Evolutionary conservation across 2,113 vertebrate genomes (phyloP), one percentile per base, ranked within the genome.

Genomic region (Emydura subglobosa): DNA sequence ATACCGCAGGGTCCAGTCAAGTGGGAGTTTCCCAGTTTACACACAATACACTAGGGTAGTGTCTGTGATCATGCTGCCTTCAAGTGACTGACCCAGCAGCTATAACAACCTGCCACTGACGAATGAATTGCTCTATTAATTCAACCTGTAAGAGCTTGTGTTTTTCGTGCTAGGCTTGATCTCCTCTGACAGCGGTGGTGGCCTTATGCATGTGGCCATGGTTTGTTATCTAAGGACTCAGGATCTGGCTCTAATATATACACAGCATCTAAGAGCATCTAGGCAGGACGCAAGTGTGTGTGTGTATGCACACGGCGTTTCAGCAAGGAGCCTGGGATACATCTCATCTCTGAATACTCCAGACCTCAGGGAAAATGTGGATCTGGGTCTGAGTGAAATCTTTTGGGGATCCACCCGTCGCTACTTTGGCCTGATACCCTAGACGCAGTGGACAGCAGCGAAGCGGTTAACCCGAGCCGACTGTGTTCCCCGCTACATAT

Each of bases 351-450:
- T 44, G 78, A 59, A 85, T 72, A 68, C 57, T 31, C 0, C 2
- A 10, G 31, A 19, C 65, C 57, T 68, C 34, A 7, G 61, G 65
- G 68, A 74, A 42, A 27, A 22, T 12, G 74, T 1, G 12, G 24
- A 47, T 27, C 24, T 78, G 74, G 74, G 42, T 47, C 74, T 78
- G 42, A 78, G 74, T 25, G 2, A 42, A 47, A 47, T 27, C 74
- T 14, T 47, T 78, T 11, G 9, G n/a, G 53, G 55, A 42, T 50
- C 42, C 79, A 39, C 57, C n/a, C 34, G 1, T 4, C 0, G 4
- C 8, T 72, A 9, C 17, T 24, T 13, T 59, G 51, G 2, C 29
- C 42, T 1, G 2, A 0, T 44, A 29, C 4, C 12, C 3, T 25
- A 21, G 22, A 21, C 7, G 4, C 7, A 24, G 39, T 7, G 24